Evolutionary conservation across 2,888 invertebrate species (phyloP), one percentile per base, ranked within the genome.

Genomic region (Priapulus caudatus): DNA sequence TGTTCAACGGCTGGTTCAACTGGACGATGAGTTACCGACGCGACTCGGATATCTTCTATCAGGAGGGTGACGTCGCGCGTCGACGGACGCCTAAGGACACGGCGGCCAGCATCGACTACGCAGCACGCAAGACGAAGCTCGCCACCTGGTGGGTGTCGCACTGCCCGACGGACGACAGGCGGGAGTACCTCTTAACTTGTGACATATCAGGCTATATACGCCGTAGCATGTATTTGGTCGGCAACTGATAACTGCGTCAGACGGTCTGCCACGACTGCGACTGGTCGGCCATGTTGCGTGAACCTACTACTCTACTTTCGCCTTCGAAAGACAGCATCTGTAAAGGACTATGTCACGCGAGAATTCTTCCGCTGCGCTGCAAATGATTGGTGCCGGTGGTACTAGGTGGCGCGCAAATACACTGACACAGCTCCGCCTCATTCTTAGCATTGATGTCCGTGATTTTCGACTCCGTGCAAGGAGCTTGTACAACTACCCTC

Each of bases 241-340:
- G n/a, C n/a, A n/a, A n/a, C n/a, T 10, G n/a, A 10, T n/a, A 33
- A 33, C n/a, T 10, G 10, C 10, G 33, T 33, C 33, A 33, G n/a
- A 33, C 33, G 10, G n/a, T 33, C 33, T 33, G 33, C 33, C 10
- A 33, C 10, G n/a, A 33, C 10, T 33, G 33, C n/a, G 33, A 10
- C 33, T 33, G 33, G 33, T 10, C 10, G 10, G 33, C 10, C n/a
- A 33, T 33, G 33, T n/a, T 33, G 33, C 10, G 33, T 10, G n/a
- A 33, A 10, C 33, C 10, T 33, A 33, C 33, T 10, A 33, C 10
- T 33, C n/a, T n/a, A 10, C 10, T n/a, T 33, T 33, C n/a, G 33
- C 33, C 33, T 33, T 33, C 33, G 33, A 33, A 33, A 33, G n/a
- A 33, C 33, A 33, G 33, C n/a, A n/a, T 33, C n/a, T 33, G 33